Evolutionary conservation across 2,888 invertebrate species (phyloP).

Genomic region (Hirtodrosophila trivittata): DNA sequence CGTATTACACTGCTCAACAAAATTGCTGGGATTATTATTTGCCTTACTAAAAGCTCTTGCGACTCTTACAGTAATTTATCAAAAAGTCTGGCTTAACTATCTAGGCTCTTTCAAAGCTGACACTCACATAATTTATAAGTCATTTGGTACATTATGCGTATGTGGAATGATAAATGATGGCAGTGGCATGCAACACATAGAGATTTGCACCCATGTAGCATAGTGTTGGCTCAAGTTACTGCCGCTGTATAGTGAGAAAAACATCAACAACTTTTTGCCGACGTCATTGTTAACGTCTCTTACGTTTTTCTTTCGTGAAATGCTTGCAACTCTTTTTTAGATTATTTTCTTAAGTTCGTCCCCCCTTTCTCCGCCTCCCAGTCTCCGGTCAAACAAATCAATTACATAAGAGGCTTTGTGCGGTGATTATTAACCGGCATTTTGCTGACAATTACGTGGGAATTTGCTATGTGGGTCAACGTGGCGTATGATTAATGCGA

Average conservation of each 20-base stretch:
- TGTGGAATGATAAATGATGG: constrained; percentile 63
- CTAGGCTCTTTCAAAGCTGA: constrained; percentile 11
- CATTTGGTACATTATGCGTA: constrained; percentile 46
- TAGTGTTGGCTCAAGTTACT: constrained; percentile 41
- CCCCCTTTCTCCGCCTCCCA: background rate
- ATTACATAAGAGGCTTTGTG: constrained; percentile 62
- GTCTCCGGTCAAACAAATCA: constrained; percentile 62
- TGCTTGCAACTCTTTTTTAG: constrained; percentile 38
- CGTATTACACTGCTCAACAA: background rate
- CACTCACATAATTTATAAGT: constrained; percentile 37
- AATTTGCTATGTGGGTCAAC: constrained; percentile 62
- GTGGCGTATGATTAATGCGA: constrained; percentile 71
- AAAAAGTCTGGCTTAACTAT: constrained; percentile 11
- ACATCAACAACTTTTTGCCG: constrained; percentile 54
- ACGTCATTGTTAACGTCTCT: constrained; percentile 47
- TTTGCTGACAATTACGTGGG: constrained; percentile 66
- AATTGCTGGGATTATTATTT: too few species aligned
- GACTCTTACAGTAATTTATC: constrained; percentile 33
- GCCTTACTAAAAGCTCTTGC: background rate
- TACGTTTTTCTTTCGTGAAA: constrained; percentile 29
- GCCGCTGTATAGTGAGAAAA: constrained; percentile 20
- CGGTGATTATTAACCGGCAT: constrained; percentile 65
- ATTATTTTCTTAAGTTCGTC: constrained; percentile 4
- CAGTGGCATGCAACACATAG: constrained; percentile 12
- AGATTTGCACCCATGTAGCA: constrained; percentile 25